Evolutionary conservation across 2,113 vertebrate species (phyloP), one percentile per base, ranked within the genome.

Genomic region (Odontophorus gujanensis): DNA sequence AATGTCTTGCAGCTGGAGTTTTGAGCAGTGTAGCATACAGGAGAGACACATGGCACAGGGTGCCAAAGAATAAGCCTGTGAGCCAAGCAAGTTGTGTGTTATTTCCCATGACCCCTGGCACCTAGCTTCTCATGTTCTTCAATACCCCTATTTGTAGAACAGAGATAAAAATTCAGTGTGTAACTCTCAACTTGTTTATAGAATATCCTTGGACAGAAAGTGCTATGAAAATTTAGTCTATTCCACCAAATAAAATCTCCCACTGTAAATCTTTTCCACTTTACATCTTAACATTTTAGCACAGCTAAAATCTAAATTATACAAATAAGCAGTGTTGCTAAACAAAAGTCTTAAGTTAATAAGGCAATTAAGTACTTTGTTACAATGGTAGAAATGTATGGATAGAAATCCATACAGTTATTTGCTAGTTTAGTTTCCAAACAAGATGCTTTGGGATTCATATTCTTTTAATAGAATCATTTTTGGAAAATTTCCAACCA

Each of bases 41-140:
- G 53, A 87, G 58, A 65, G 87, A 24, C 22, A 11, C 20, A 45
- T 38, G 69, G 45, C 71, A 65, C 13, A 25, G 43, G 28, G n/a
- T 22, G 65, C 61, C 57, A 78, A 45, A 38, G 69, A 80, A 66
- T 15, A 30, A 73, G 38, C 47, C 47, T 84, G 47, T 69, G 89
- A 94, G 63, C 43, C 48, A 40, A 36, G 67, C 84, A 62, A 69
- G 6, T 36, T 9, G 1, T 63, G 62, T 72, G 7, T n/a, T n/a
- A 3, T 93, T 96, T 96, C 94, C 91, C 94, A 92, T 43, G 87
- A 95, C 89, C 81, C 42, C 48, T 82, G 62, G 61, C 61, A 91
- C 74, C 84, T 72, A 55, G 42, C 69, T 84, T 47, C 74, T 93
- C 81, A 26, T 72, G 43, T 78, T 92, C 77, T 69, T 86, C 66